phyloP scores from a whole-genome alignment of 2,113 vertebrate genomes.

The Bostrychus sinensis region DNA sequence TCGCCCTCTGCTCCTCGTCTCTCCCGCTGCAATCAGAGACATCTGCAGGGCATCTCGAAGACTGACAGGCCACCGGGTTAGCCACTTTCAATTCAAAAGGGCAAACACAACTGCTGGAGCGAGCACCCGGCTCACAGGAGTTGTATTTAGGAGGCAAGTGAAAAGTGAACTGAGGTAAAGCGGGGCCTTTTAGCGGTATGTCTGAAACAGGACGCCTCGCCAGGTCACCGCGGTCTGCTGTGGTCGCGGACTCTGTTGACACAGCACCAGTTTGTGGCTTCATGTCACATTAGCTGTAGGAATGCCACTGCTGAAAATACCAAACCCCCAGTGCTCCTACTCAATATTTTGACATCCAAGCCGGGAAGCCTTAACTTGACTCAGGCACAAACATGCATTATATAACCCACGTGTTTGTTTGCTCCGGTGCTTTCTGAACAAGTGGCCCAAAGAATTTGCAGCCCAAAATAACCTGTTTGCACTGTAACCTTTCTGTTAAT shows the following conservation, averaged over 20 bases:
- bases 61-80: slow-evolving; percentile 16
- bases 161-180: slow-evolving; percentile 15
- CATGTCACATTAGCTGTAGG: slow-evolving; percentile 28
- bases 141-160: not conserved
- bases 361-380: slow-evolving; percentile 48
- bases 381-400: slow-evolving; percentile 37
- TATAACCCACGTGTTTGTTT: slow-evolving; percentile 53
- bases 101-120: slow-evolving; percentile 10
- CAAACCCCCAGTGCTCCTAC: slow-evolving; percentile 20
- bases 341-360: slow-evolving; percentile 37
- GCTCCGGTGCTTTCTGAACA: slow-evolving; percentile 1
- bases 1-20: slow-evolving; percentile 63
- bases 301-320: slow-evolving; percentile 50
- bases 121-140: not conserved
- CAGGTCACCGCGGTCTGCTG: slow-evolving; percentile 26
- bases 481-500: slow-evolving; percentile 62
- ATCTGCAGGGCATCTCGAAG: slow-evolving; percentile 68
- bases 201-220: slow-evolving; percentile 33
- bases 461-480: slow-evolving; percentile 51
- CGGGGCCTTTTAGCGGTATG: slow-evolving; percentile 3
- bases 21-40: slow-evolving; percentile 67
- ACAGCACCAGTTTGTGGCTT: slow-evolving; percentile 25
- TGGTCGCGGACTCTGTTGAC: slow-evolving; percentile 57
- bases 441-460: slow-evolving; percentile 32
- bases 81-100: slow-evolving; percentile 28